Percentiles rank a stretch among this genome's conserved stretches.
phyloP scores from a whole-genome alignment of 2,888 invertebrate genomes.

The Eupithecia vulgata region DNA sequence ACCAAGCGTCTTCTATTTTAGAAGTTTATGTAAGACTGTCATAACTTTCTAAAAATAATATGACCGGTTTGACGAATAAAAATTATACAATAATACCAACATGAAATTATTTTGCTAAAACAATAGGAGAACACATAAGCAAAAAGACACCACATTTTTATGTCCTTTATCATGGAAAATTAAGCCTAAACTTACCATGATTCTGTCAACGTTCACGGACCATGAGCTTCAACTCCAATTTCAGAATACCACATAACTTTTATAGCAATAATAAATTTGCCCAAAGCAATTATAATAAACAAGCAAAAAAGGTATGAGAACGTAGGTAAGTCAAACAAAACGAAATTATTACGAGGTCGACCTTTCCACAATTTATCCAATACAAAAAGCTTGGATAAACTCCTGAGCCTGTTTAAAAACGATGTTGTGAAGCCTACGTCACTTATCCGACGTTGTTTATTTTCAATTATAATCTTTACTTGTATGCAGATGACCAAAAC shows the following conservation, averaged over 20 bases:
- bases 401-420: constrained; percentile 31
- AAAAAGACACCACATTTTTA: neutral
- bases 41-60: no score
- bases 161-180: neutral
- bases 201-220: neutral
- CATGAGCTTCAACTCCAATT: constrained; percentile 4
- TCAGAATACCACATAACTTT: constrained; percentile 12
- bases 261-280: constrained; percentile 21
- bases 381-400: constrained; percentile 36
- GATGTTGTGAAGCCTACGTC: constrained; percentile 10
- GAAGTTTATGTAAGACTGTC: no score
- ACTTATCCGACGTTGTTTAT: neutral
- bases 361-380: constrained; percentile 37
- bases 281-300: constrained; percentile 31
- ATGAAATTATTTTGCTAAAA: no score
- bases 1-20: no score
- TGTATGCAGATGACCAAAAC: no score
- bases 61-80: no score
- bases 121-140: no score
- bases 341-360: constrained; percentile 34
- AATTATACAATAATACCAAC: no score
- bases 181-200: neutral
- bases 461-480: neutral
- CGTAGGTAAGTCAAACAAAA: constrained; percentile 36
- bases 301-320: constrained; percentile 30